A percentile compares a stretch with the other conserved stretches of the same genome.
Conservation (phyloP, 1,140 invertebrate genomes). For the Steinernema khuongi region DNA sequence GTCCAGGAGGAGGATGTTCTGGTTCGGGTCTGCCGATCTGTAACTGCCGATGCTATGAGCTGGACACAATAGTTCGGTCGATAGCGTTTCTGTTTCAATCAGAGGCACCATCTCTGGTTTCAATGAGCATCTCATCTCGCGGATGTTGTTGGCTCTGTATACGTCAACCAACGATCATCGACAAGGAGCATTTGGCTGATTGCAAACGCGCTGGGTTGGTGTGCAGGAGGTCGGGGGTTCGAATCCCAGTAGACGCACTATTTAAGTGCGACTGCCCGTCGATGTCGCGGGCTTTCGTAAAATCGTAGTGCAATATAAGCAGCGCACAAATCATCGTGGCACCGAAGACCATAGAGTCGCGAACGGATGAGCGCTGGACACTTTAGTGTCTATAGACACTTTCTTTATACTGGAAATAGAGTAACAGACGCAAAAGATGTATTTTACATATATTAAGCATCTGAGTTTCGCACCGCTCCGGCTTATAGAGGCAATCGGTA, state of each 20-base stretch:
- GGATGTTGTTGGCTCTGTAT: too few relatives aligned
- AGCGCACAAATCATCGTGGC: conserved; percentile 9
- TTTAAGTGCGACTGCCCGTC: not conserved
- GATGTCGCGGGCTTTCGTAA: not conserved
- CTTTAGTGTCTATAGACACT: not conserved
- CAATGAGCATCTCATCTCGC: not conserved
- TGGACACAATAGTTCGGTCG: too few relatives aligned
- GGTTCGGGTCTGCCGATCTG: too few relatives aligned
- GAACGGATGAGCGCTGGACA: not conserved
- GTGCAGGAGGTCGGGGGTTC: not conserved
- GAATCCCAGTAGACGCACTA: not conserved
- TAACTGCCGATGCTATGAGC: too few relatives aligned
- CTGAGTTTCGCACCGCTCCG: not conserved
- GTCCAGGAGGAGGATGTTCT: too few relatives aligned
- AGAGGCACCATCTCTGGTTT: too few relatives aligned
- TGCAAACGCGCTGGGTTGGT: not conserved
- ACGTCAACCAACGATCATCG: too few relatives aligned
- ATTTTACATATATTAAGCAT: not conserved
- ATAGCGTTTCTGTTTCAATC: too few relatives aligned
- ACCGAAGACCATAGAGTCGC: not conserved
- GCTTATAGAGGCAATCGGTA: not conserved
- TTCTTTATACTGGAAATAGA: not conserved
- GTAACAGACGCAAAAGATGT: not conserved
- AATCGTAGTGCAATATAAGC: not conserved
- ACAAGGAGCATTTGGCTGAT: not conserved